Percentiles rank a stretch among this genome's conserved stretches.
Conservation (phyloP, 2,888 invertebrate genomes). For the Drosophila melanosoma region DNA sequence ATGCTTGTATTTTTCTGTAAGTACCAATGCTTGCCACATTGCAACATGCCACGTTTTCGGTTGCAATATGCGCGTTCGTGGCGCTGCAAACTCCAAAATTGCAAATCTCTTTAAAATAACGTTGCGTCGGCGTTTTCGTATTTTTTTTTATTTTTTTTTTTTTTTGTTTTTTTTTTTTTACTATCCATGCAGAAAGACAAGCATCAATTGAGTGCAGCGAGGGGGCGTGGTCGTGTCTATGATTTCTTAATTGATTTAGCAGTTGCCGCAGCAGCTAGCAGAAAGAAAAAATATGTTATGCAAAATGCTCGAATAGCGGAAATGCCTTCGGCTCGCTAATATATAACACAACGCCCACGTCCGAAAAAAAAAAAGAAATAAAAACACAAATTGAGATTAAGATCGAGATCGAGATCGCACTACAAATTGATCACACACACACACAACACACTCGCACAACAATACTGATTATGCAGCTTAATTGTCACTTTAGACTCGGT, state of each 20-base stretch:
- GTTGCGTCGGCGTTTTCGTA: conserved; percentile 39
- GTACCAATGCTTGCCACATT: conserved; percentile 45
- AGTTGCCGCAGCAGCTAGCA: conserved; percentile 33
- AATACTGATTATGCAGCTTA: neutral
- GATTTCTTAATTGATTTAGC: conserved; percentile 76
- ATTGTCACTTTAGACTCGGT: neutral
- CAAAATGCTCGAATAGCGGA: conserved; percentile 48
- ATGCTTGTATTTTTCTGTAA: conserved; percentile 67
- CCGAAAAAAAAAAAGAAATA: conserved; percentile 4
- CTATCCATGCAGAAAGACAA: conserved; percentile 30
- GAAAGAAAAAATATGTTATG: conserved; percentile 31
- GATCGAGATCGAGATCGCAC: conserved; percentile 25
- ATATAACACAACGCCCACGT: conserved; percentile 46
- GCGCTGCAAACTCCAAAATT: conserved; percentile 77
- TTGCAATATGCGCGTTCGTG: conserved; percentile 67
- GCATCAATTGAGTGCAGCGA: conserved; percentile 44
- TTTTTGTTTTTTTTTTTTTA: conserved; percentile 3
- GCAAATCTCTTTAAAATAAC: conserved; percentile 38
- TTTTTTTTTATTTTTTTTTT: neutral
- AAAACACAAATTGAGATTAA: neutral
- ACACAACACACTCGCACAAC: neutral
- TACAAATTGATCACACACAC: conserved; percentile 45
- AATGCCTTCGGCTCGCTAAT: conserved; percentile 52
- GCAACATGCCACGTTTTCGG: conserved; percentile 34
- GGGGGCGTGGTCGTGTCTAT: conserved; percentile 64